Conservation (phyloP, 2,888 invertebrate genomes). For the Mylabris sibirica region DNA sequence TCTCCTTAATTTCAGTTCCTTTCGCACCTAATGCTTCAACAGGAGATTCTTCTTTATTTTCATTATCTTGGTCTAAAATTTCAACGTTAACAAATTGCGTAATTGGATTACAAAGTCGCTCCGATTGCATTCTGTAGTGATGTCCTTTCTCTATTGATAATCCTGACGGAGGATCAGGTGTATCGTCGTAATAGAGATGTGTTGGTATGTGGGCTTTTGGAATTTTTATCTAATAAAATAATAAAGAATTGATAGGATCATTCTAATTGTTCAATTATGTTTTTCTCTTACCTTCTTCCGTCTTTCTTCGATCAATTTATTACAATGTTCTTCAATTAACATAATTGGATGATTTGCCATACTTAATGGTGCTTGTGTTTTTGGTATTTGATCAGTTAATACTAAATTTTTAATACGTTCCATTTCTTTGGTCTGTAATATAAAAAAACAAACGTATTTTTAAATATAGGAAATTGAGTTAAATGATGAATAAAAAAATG, state of each 20-base stretch:
- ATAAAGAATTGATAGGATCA: slow-evolving; percentile 20
- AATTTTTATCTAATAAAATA: slow-evolving; percentile 54
- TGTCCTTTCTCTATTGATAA: slow-evolving; percentile 62
- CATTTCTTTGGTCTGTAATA: slow-evolving; percentile 61
- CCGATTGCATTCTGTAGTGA: slow-evolving; percentile 55
- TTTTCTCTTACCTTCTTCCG: slow-evolving; percentile 61
- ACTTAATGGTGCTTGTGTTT: slow-evolving; percentile 72
- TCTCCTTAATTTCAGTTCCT: not conserved
- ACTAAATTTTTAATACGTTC: slow-evolving; percentile 74
- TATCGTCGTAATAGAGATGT: slow-evolving; percentile 58
- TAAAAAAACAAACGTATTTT: not conserved
- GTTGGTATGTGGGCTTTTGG: slow-evolving; percentile 57
- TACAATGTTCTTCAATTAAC: slow-evolving; percentile 67
- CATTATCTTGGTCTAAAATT: not conserved
- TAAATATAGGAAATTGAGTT: too few relatives aligned
- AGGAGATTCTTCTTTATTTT: not conserved
- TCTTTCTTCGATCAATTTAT: slow-evolving; percentile 62
- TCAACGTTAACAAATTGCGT: slow-evolving; percentile 58
- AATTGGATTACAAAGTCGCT: slow-evolving; percentile 60
- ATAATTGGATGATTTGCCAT: slow-evolving; percentile 74
- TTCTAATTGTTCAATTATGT: not conserved
- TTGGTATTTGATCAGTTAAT: slow-evolving; percentile 71
- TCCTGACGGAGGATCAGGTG: slow-evolving; percentile 57
- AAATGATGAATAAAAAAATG: too few relatives aligned
- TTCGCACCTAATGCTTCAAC: not conserved